Conservation (phyloP, 2,888 invertebrate genomes). For the Volucella zonaria region DNA sequence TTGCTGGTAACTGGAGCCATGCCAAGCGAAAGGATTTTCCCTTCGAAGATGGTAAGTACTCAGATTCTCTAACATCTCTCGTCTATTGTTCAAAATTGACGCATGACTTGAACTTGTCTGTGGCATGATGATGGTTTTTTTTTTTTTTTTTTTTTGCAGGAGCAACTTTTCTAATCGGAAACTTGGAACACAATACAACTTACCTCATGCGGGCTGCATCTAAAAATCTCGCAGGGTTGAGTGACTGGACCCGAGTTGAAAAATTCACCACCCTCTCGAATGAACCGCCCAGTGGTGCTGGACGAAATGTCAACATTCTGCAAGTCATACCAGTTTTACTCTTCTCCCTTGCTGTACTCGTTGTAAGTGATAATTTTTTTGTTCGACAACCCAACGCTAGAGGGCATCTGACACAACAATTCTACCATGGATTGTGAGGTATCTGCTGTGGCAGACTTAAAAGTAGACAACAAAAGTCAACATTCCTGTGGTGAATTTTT, state of each 20-base stretch:
- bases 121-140: neutral
- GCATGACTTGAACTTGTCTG: too few species aligned
- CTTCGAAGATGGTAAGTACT: constrained; percentile 81
- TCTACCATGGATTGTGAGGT: constrained; percentile 55
- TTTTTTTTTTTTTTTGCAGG: too few species aligned
- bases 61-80: neutral
- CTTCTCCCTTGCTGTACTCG: constrained; percentile 47
- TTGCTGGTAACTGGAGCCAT: constrained; percentile 81
- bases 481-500: constrained; percentile 67
- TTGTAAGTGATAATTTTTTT: constrained; percentile 40
- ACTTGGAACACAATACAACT: constrained; percentile 83
- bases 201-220: constrained; percentile 85
- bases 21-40: constrained; percentile 81
- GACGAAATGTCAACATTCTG: constrained; percentile 21
- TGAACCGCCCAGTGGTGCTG: constrained; percentile 77
- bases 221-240: constrained; percentile 84
- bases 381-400: constrained; percentile 18
- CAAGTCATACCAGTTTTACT: constrained; percentile 42
- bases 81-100: neutral
- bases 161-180: constrained; percentile 83
- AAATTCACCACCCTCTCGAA: constrained; percentile 80
- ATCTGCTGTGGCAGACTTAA: neutral
- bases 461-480: constrained; percentile 32
- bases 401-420: constrained; percentile 19
- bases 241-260: constrained; percentile 81